These are phyloP conservation scores for Hippolais icterina DNA, from an alignment of 2,113 vertebrate species.

Conservation along the genomic window DNA sequence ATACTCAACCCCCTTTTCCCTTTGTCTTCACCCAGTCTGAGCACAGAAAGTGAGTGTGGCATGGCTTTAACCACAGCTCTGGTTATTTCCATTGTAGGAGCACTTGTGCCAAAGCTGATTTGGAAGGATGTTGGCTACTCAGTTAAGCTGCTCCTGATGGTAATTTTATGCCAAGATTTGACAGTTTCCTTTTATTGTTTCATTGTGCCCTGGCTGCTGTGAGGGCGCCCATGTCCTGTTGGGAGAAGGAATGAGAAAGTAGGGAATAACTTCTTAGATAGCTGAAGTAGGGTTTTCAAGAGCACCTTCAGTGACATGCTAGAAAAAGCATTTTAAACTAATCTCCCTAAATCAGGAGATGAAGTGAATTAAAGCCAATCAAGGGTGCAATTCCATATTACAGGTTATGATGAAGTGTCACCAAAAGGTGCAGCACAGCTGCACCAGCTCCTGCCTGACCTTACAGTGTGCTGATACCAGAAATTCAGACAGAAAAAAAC, in stretches of 20 bases:
- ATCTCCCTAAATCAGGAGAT: neutral
- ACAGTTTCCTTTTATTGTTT: neutral
- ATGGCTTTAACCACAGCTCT: neutral
- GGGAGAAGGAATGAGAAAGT: neutral
- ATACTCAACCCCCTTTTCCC: neutral
- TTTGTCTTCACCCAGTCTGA: neutral
- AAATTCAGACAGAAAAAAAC: neutral
- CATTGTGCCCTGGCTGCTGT: neutral
- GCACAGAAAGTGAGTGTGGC: neutral
- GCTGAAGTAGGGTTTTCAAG: neutral
- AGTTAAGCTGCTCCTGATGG: neutral
- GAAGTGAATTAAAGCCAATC: neutral
- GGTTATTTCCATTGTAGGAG: neutral
- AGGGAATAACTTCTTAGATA: neutral
- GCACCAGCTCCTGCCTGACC: neutral
- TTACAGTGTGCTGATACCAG: neutral
- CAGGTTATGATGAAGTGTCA: neutral
- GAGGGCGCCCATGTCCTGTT: neutral
- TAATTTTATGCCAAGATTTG: neutral
- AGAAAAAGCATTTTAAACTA: neutral
- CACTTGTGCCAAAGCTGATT: neutral
- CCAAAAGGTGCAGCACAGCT: neutral
- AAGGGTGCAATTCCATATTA: neutral
- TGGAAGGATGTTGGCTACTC: neutral
- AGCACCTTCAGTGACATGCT: neutral